Evolutionary conservation across 2,888 invertebrate species (phyloP).

Genomic region (Sarcophaga variegata): DNA sequence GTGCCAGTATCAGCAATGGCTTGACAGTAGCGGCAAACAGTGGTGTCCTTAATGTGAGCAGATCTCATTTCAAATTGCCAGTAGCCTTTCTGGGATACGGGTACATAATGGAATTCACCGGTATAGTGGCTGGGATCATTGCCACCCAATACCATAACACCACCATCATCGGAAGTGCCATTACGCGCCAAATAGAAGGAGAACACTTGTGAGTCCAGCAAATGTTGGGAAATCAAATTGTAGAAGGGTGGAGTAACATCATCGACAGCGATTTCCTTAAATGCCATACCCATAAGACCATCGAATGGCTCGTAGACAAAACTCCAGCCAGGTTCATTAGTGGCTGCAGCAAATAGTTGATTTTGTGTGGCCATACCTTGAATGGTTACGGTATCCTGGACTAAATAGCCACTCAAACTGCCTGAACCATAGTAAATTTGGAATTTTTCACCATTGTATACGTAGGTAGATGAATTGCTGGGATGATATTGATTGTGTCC

Average conservation of each 20-base stretch:
- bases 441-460: conserved; percentile 93
- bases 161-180: conserved; percentile 87
- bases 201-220: conserved; percentile 89
- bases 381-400: conserved; percentile 89
- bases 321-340: conserved; percentile 93
- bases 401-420: conserved; percentile 96
- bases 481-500: conserved; percentile 97
- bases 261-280: conserved; percentile 91
- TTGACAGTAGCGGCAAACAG: conserved; percentile 89
- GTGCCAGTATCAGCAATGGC: conserved; percentile 98
- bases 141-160: conserved; percentile 95
- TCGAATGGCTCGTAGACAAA: conserved; percentile 99
- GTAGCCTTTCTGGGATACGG: conserved; percentile 92
- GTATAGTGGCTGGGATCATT: conserved; percentile 93
- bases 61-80: conserved; percentile 97
- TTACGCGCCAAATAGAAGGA: conserved; percentile 94
- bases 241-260: conserved; percentile 94
- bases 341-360: conserved; percentile 97
- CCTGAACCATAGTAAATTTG: conserved; percentile 97
- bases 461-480: conserved; percentile 90
- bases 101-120: conserved; percentile 85
- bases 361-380: conserved; percentile 87
- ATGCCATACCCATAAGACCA: conserved; percentile 97
- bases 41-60: conserved; percentile 82
- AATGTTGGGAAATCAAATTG: conserved; percentile 91